Evolutionary conservation across 2,113 vertebrate species (phyloP), one percentile per base, ranked within the genome.

Genomic region (Arenaria interpres): DNA sequence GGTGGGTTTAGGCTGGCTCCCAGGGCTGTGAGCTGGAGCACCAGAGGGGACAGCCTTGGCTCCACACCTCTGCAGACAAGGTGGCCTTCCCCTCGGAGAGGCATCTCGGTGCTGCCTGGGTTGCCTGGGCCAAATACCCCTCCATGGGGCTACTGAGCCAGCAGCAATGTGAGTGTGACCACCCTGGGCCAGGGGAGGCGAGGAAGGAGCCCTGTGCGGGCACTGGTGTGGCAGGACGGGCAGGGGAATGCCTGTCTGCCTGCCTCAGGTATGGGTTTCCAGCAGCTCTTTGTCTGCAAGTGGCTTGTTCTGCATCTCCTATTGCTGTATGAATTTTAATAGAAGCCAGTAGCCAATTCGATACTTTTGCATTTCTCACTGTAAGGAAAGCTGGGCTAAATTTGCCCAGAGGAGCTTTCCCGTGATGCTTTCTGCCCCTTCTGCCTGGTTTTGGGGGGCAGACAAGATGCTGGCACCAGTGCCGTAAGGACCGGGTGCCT

Each of bases 381-480:
- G 35, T 6, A 2, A 25, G 16, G n/a, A 71, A 71, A 91, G 51
- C 93, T 35, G 69, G n/a, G 56, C 41, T 87, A 9, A 14, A 5
- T 78, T 77, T 46, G 27, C 84, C 76, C 33, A 2, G 73, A 67
- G 62, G 20, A 88, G 54, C 66, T 92, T 66, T 33, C 79, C 71
- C 33, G 37, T 0, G 2, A 1, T 7, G 54, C 28, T 82, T 62
- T 15, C 48, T 63, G 19, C 2, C 21, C 14, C 8, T 35, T 17
- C 66, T 50, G 24, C 63, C 59, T 14, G 62, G 12, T 21, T 12
- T 75, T 5, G 6, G 22, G 50, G 1, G 1, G 6, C 8, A 25
- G 45, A 12, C 0, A 5, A 4, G 8, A 4, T 22, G 39, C 53
- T 1, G 13, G 17, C 48, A 10, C 23, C 0, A 8, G 12, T 39